Evolutionary conservation across 2,113 vertebrate species (phyloP).

Genomic region (Mugil cephalus): DNA sequence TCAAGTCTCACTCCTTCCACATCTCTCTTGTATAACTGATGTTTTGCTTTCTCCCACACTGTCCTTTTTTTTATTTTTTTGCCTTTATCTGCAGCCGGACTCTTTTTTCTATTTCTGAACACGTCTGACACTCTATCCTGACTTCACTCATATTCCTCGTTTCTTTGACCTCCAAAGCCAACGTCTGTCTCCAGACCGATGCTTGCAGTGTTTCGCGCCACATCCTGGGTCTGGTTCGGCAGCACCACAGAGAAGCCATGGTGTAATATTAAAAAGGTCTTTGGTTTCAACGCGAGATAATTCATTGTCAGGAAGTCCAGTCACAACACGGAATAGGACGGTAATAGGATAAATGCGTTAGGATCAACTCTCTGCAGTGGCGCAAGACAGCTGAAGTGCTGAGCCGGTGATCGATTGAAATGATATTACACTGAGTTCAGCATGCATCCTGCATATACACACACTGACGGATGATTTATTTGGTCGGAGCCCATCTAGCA

Average conservation of each 20-base stretch:
- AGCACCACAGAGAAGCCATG: conserved; percentile 12
- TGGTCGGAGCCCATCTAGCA: conserved; percentile 37
- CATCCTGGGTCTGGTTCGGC: conserved; percentile 37
- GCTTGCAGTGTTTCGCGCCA: conserved; percentile 25
- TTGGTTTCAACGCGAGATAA: conserved; percentile 45
- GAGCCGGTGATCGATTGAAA: conserved; percentile 65
- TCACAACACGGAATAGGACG: conserved; percentile 36
- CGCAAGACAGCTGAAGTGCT: conserved; percentile 23
- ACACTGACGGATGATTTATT: conserved; percentile 64
- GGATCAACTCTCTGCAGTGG: conserved; percentile 39
- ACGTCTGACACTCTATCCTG: conserved; percentile 32
- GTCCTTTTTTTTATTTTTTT: conserved; percentile 47
- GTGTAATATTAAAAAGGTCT: conserved; percentile 52
- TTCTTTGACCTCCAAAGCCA: conserved; percentile 36
- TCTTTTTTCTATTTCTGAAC: conserved; percentile 5
- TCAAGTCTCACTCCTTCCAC: not conserved
- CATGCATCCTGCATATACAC: conserved; percentile 53
- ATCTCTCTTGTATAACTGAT: conserved; percentile 18
- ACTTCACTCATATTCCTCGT: conserved; percentile 33
- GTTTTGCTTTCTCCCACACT: conserved; percentile 9
- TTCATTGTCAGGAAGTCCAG: conserved; percentile 47
- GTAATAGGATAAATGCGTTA: conserved; percentile 50
- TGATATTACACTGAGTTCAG: conserved; percentile 48
- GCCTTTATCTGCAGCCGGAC: conserved; percentile 19
- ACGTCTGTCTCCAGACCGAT: conserved; percentile 12